Base-by-base conservation (phyloP, 1,140 invertebrate genomes). In the Drosophila grimshawi region DNA sequence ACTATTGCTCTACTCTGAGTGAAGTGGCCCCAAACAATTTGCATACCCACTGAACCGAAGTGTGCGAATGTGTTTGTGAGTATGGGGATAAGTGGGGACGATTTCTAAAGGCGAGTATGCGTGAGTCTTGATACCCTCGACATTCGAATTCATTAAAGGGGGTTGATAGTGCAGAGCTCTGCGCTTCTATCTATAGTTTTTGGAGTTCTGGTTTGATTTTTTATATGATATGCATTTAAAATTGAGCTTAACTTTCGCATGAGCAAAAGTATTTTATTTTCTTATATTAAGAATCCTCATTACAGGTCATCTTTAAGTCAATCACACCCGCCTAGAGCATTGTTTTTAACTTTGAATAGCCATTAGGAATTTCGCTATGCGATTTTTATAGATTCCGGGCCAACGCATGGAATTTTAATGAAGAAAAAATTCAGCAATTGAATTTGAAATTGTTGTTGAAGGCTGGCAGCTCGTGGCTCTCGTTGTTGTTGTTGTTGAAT, bases 381-480 rank as follows among this genome's bases (percentile, higher is more conserved):
- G 64, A 75, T 66, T 82, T 80, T 56, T 78, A 74, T 65, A 69
- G 67, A 67, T 74, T 53, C 62, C 33, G 43, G 41, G 37, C 51
- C 51, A 37, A 70, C 72, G 80, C 35, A 33, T 19, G 51, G 80
- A 82, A 83, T 82, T 82, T 79, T 43, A 75, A 82, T 82, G 55
- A 75, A 82, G 61, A 69, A 62, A 57, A 37, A 60, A 37, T 56
- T 35, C 7, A 30, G 32, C 32, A 39, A 52, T 39, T 63, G 72
- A 62, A 52, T 70, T 37, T 35, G 11, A 59, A 53, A 62, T 69
- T 45, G 37, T 19, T 19, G 19, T 19, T 19, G 19, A 19, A 19
- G 19, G 19, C 19, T 19, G 19, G 19, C 19, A 19, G 19, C 19
- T 19, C 19, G 19, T 19, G 19, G 19, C 19, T 19, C 19, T 19